Evolutionary conservation across 2,888 invertebrate genomes (phyloP).

Genomic region (Caenorhabditis macrosperma): DNA sequence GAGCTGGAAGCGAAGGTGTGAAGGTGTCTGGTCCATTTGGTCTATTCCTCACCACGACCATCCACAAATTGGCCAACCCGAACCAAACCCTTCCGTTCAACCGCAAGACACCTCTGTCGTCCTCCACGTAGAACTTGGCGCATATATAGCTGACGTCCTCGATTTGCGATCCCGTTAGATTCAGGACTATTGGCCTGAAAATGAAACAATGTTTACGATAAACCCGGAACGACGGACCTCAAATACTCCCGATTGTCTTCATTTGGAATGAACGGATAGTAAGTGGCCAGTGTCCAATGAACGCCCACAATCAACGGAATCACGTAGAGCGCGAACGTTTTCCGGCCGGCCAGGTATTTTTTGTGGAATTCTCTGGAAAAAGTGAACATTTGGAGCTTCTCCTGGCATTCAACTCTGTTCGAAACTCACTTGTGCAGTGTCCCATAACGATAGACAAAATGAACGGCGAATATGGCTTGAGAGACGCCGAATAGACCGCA

Average conservation of each 20-base stretch:
- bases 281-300: not conserved
- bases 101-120: not conserved
- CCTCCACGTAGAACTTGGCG: not conserved
- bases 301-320: not conserved
- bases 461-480: slow-evolving; percentile 7
- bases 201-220: not conserved
- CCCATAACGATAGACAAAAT: slow-evolving; percentile 27
- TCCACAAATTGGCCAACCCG: not conserved
- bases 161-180: not conserved
- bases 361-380: slow-evolving; percentile 1
- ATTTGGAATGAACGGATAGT: not conserved
- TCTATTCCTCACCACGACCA: not conserved
- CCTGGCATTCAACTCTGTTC: too few relatives aligned
- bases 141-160: not conserved
- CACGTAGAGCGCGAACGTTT: not conserved
- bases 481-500: slow-evolving; percentile 10
- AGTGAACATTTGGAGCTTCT: not conserved
- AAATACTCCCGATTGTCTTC: slow-evolving; percentile 2
- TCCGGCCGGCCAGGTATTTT: not conserved
- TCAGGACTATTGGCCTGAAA: not conserved
- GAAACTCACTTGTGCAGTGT: not conserved
- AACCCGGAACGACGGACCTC: not conserved
- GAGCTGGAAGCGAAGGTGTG: too few relatives aligned
- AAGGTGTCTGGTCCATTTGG: too few relatives aligned
- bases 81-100: not conserved